Conservation (phyloP, 64 coral and sea anemone genomes). For the Stylophora pistillata region DNA sequence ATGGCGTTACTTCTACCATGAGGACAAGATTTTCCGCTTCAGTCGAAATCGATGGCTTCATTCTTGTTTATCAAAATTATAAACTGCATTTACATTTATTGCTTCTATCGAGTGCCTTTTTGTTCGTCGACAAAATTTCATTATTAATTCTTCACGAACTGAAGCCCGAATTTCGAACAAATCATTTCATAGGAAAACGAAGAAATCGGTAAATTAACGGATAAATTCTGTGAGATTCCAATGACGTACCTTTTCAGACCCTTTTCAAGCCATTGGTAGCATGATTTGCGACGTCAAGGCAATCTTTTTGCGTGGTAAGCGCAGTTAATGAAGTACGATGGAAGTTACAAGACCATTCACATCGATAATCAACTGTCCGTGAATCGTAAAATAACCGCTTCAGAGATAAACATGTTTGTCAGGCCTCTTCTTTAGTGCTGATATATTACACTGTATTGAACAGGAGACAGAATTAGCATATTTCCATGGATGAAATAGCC, state of each 20-base stretch:
- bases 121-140: neutral
- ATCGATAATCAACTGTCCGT: neutral
- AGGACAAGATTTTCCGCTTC: neutral
- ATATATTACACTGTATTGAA: conserved; percentile 4
- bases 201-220: neutral
- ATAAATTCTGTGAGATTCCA: too few relatives aligned
- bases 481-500: neutral
- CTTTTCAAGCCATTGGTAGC: neutral
- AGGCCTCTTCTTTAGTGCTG: neutral
- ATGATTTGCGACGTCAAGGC: neutral
- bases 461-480: conserved; percentile 23
- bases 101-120: neutral
- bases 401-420: conserved; percentile 7
- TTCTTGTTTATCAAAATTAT: neutral
- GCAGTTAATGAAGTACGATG: neutral
- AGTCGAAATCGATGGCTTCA: neutral
- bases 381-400: neutral
- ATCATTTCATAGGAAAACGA: neutral
- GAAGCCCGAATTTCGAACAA: neutral
- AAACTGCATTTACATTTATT: neutral
- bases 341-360: neutral
- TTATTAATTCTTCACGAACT: neutral
- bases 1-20: neutral
- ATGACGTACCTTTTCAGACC: too few relatives aligned
- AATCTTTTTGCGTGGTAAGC: neutral